phyloP scores from a whole-genome alignment of 2,888 invertebrate genomes.

The Amitus sp. region DNA sequence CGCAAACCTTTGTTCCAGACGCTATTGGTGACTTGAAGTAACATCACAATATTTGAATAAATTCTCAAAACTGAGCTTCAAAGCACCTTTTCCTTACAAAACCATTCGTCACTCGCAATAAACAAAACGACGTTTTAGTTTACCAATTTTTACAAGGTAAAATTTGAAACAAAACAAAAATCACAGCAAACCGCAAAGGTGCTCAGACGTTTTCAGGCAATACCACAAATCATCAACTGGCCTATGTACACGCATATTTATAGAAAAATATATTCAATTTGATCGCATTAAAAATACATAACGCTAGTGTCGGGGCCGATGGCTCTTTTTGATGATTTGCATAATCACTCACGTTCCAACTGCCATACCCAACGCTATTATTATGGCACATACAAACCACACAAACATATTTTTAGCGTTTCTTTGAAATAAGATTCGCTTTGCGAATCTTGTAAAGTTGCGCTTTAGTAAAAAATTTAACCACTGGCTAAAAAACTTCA shows the following conservation, averaged over 20 bases:
- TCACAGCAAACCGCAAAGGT: background rate
- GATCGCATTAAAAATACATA: conserved; percentile 12
- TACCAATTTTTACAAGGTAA: background rate
- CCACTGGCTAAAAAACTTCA: background rate
- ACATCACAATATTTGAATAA: background rate
- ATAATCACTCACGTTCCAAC: conserved; percentile 4
- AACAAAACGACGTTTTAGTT: background rate
- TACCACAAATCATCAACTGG: conserved; percentile 14
- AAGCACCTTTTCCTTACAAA: background rate
- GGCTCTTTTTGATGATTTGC: background rate
- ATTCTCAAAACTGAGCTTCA: background rate
- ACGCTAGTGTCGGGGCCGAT: background rate
- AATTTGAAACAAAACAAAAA: background rate
- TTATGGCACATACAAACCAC: conserved; percentile 32
- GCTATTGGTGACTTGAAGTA: background rate
- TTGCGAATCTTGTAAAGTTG: background rate
- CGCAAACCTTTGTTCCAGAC: background rate
- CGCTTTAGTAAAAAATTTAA: background rate
- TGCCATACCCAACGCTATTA: conserved; percentile 29
- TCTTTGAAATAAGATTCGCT: no score
- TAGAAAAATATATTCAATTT: conserved; percentile 35
- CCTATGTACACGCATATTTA: conserved; percentile 28
- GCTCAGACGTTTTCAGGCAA: background rate
- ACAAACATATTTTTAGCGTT: no score
- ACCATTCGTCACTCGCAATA: background rate